These are phyloP conservation scores for Bubo blakistoni DNA, from an alignment of 2,113 vertebrate species.

Conservation along the genomic window DNA sequence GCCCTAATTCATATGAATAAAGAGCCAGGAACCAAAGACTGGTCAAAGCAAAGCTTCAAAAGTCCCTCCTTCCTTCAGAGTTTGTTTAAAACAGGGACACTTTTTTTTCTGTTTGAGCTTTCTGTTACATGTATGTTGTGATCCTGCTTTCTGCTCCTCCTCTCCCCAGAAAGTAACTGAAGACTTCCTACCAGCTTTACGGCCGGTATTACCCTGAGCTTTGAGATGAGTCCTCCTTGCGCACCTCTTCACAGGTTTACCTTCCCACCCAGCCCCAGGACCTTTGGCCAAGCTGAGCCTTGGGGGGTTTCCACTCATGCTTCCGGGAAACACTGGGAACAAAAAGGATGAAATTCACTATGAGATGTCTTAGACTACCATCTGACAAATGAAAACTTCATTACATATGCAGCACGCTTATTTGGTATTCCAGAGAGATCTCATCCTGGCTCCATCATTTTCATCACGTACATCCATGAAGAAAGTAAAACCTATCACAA, in stretches of 20 bases:
- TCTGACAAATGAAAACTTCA: not conserved
- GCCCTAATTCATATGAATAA: not conserved
- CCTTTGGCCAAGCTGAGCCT: slow-evolving; percentile 72
- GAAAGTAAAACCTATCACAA: not conserved
- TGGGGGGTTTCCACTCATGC: slow-evolving; percentile 72
- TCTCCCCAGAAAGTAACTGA: not conserved
- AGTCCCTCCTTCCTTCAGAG: not conserved
- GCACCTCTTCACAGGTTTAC: not conserved
- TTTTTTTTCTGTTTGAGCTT: not conserved
- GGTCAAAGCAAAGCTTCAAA: not conserved
- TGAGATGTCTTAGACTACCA: not conserved
- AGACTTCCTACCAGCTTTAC: not conserved
- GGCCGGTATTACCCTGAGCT: not conserved
- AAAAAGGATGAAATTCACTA: not conserved
- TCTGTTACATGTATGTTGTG: fast-evolving
- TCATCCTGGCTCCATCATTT: not conserved
- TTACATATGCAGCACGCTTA: not conserved
- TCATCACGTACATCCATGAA: not conserved
- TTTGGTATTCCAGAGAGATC: not conserved
- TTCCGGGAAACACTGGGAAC: slow-evolving; percentile 74
- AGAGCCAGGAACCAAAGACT: not conserved
- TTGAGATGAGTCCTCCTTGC: not conserved
- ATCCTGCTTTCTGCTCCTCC: not conserved
- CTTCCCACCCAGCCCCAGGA: slow-evolving; percentile 44
- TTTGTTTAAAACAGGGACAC: not conserved